These are phyloP conservation scores for Colius striatus DNA, from an alignment of 2,113 vertebrate species.

Conservation along the genomic window DNA sequence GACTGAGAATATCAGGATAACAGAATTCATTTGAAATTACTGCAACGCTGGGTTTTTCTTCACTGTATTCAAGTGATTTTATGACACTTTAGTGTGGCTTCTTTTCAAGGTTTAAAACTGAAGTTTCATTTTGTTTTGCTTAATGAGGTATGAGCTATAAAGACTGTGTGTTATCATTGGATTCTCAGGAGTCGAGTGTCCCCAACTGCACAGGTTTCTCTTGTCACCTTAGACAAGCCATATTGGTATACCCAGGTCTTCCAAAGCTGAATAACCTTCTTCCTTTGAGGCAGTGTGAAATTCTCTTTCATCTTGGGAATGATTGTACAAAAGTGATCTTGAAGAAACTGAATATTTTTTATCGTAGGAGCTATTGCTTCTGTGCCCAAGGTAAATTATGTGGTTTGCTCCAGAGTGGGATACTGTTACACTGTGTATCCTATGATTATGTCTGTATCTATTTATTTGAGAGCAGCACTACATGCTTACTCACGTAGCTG, in stretches of 20 bases:
- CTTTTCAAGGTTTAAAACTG: neutral
- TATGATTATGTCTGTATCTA: neutral
- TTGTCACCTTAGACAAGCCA: neutral
- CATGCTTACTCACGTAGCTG: neutral
- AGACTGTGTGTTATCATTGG: neutral
- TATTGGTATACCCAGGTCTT: neutral
- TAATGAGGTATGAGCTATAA: neutral
- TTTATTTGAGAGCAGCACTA: neutral
- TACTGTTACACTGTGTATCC: neutral
- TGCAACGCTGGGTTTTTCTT: neutral
- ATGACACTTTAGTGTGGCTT: neutral
- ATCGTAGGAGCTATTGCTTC: neutral
- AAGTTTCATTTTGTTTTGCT: neutral
- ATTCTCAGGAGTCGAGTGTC: neutral
- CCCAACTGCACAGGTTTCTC: neutral
- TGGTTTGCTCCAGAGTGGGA: neutral
- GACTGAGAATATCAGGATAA: neutral
- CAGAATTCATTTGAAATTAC: neutral
- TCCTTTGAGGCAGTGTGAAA: neutral
- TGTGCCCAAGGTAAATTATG: neutral
- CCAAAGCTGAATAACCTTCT: neutral
- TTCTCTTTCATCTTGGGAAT: neutral
- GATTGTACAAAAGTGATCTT: rapidly evolving
- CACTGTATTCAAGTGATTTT: neutral
- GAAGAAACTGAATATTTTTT: neutral